Conservation (phyloP, 2,888 invertebrate genomes). For the Lumbricus terrestris region DNA sequence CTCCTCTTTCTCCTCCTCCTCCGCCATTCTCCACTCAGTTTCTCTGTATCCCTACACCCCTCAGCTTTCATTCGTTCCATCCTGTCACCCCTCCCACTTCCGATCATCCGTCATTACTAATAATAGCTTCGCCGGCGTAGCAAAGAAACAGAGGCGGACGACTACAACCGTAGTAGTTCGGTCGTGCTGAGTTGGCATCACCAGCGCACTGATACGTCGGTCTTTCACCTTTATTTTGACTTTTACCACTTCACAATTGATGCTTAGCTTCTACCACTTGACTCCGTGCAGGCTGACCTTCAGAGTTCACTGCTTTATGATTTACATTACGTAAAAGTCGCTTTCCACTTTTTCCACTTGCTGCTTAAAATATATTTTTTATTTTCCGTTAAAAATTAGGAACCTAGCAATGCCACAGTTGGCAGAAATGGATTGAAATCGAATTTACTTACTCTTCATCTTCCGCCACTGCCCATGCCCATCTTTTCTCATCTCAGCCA, state of each 20-base stretch:
- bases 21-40: no score
- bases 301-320: neutral
- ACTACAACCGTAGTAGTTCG: neutral
- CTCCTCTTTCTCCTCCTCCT: no score
- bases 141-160: neutral
- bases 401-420: no score
- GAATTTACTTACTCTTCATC: no score
- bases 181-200: neutral
- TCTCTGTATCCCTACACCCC: neutral
- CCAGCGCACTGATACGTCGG: neutral
- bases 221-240: neutral
- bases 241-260: neutral
- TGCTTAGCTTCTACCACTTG: neutral
- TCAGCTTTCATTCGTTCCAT: neutral
- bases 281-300: neutral
- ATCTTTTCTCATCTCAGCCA: neutral
- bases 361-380: no score
- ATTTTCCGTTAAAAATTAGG: no score
- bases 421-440: no score
- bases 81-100: neutral
- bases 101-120: neutral
- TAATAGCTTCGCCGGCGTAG: neutral
- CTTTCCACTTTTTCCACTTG: neutral
- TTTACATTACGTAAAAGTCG: neutral
- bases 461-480: no score